These are phyloP conservation scores for Ctenoplectra terminalis DNA, from an alignment of 1,140 invertebrate genomes.

Conservation along the genomic window DNA sequence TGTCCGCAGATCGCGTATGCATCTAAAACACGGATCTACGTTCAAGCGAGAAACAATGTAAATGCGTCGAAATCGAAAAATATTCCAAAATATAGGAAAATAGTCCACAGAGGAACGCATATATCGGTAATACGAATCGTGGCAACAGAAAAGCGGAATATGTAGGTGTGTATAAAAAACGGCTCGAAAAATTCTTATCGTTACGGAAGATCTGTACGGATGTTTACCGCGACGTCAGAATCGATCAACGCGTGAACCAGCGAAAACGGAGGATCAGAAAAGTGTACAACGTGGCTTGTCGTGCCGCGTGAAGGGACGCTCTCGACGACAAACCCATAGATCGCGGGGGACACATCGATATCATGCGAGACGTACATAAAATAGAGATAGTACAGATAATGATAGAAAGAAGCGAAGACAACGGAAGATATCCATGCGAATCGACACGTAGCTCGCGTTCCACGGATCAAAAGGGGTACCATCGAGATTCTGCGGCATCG, in stretches of 20 bases:
- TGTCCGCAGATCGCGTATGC: neutral
- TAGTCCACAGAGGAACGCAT: slow-evolving; percentile 40
- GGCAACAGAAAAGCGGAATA: neutral
- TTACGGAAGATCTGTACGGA: slow-evolving; percentile 30
- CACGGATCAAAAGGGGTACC: neutral
- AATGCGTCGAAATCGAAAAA: slow-evolving; percentile 53
- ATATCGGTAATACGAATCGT: neutral
- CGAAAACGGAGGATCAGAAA: neutral
- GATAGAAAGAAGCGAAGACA: neutral
- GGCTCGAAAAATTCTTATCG: slow-evolving; percentile 47
- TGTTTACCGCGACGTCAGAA: neutral
- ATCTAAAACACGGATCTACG: slow-evolving; percentile 10
- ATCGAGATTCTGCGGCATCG: neutral
- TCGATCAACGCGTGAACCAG: neutral
- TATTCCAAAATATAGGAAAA: slow-evolving; percentile 38
- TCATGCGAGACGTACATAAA: no score
- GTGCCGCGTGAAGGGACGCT: neutral
- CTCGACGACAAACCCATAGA: neutral
- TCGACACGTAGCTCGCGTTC: neutral
- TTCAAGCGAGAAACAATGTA: slow-evolving; percentile 47
- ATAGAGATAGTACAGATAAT: neutral
- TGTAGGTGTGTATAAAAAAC: slow-evolving; percentile 36
- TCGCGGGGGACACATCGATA: neutral
- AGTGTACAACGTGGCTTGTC: neutral
- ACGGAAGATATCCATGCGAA: neutral